These are phyloP conservation scores for Tribolium madens DNA, from an alignment of 1,140 invertebrate species.

Conservation along the genomic window DNA sequence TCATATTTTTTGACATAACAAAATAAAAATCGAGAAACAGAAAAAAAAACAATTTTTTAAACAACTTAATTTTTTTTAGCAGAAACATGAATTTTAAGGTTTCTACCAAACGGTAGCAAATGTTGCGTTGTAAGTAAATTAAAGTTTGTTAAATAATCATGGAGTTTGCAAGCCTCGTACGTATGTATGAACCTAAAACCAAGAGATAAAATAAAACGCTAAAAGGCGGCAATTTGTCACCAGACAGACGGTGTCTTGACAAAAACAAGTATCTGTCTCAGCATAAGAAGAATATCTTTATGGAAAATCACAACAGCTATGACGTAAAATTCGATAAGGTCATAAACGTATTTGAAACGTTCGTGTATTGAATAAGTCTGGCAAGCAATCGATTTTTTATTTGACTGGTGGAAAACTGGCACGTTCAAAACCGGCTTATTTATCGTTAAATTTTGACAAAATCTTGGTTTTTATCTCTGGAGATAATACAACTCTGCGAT, in stretches of 20 bases:
- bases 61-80: no score
- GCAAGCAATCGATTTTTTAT: slow-evolving; percentile 26
- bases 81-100: neutral
- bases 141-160: neutral
- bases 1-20: no score
- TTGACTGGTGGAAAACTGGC: slow-evolving; percentile 17
- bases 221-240: neutral
- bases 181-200: neutral
- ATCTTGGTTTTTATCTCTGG: neutral
- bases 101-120: neutral
- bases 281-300: slow-evolving; percentile 19
- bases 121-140: neutral
- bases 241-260: neutral
- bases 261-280: slow-evolving; percentile 11
- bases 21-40: no score
- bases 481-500: slow-evolving; percentile 22
- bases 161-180: neutral
- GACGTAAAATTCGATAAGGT: slow-evolving; percentile 37
- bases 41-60: no score
- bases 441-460: slow-evolving; percentile 27
- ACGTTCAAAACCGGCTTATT: slow-evolving; percentile 39
- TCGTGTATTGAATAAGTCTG: slow-evolving; percentile 38
- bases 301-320: slow-evolving; percentile 35
- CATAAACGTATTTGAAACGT: slow-evolving; percentile 43
- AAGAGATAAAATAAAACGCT: neutral